Evolutionary conservation across 2,888 invertebrate genomes (phyloP).

Genomic region (Enchytraeus crypticus): DNA sequence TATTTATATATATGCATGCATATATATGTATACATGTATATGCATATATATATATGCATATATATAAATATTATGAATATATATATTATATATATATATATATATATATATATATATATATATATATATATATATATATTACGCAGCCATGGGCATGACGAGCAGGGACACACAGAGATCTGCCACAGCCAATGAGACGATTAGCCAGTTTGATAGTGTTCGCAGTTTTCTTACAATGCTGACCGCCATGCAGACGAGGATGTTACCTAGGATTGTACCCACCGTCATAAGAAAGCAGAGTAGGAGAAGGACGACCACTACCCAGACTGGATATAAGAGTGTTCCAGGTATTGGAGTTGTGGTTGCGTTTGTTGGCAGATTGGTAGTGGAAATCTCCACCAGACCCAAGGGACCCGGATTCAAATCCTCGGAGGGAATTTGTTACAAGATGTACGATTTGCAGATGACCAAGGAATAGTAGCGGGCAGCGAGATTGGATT

Average conservation of each 20-base stretch:
- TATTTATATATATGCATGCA: not conserved
- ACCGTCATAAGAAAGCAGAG: conserved; percentile 43
- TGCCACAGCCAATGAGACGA: conserved; percentile 49
- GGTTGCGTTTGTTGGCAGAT: too few species aligned
- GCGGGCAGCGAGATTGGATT: too few species aligned
- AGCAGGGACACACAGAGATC: conserved; percentile 52
- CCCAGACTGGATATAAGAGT: conserved; percentile 14
- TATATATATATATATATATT: not conserved
- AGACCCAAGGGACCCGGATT: too few species aligned
- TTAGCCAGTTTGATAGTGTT: conserved; percentile 46
- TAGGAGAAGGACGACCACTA: conserved; percentile 29
- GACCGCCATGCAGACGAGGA: conserved; percentile 52
- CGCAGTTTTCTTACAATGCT: conserved; percentile 50
- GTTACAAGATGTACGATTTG: too few species aligned
- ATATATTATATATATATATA: not conserved
- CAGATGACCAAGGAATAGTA: too few species aligned
- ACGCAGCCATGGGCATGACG: conserved; percentile 53
- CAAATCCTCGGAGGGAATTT: too few species aligned
- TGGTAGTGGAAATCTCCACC: too few species aligned
- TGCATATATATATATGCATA: too few species aligned
- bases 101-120: not conserved
- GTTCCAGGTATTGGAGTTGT: too few species aligned
- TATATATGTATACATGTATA: not conserved
- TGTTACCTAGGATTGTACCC: conserved; percentile 52
- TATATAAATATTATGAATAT: too few species aligned